Conservation (phyloP, 2,797 vertebrate genomes). For the Chelon auratus region DNA sequence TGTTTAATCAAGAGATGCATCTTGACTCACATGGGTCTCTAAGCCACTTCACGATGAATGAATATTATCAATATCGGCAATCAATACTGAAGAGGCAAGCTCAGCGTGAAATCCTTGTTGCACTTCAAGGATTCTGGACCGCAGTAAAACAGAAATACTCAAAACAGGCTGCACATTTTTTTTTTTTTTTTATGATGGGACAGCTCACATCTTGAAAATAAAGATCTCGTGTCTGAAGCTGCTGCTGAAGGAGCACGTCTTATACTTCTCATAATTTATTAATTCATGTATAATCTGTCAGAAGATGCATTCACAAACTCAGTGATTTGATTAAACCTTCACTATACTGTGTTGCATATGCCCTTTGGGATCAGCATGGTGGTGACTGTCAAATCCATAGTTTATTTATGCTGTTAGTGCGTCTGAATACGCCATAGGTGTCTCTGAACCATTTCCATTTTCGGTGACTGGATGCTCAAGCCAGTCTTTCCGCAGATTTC, state of each 20-base stretch:
- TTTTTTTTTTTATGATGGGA: constrained; percentile 8
- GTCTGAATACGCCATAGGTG: background rate
- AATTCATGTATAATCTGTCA: constrained; percentile 41
- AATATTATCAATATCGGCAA: constrained; percentile 20
- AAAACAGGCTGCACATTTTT: background rate
- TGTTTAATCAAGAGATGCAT: constrained; percentile 35
- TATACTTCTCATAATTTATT: constrained; percentile 58
- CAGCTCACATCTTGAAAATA: constrained; percentile 22
- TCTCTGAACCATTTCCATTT: constrained; percentile 12
- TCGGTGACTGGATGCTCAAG: background rate
- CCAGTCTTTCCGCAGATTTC: background rate
- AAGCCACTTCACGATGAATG: constrained; percentile 16
- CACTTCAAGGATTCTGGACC: constrained; percentile 4
- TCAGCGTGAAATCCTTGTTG: background rate
- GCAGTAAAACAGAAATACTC: constrained; percentile 8
- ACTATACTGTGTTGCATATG: background rate
- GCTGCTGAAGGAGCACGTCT: constrained; percentile 31
- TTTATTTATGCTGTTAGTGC: constrained; percentile 38
- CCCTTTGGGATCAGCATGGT: constrained; percentile 1
- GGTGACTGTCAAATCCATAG: constrained; percentile 24
- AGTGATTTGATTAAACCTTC: constrained; percentile 36
- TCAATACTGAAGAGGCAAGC: constrained; percentile 16
- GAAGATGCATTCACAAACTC: constrained; percentile 32
- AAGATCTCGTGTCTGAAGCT: constrained; percentile 23
- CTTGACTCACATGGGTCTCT: constrained; percentile 11